phyloP scores from a whole-genome alignment of 2,797 vertebrate genomes.

The Xerus rutilus region DNA sequence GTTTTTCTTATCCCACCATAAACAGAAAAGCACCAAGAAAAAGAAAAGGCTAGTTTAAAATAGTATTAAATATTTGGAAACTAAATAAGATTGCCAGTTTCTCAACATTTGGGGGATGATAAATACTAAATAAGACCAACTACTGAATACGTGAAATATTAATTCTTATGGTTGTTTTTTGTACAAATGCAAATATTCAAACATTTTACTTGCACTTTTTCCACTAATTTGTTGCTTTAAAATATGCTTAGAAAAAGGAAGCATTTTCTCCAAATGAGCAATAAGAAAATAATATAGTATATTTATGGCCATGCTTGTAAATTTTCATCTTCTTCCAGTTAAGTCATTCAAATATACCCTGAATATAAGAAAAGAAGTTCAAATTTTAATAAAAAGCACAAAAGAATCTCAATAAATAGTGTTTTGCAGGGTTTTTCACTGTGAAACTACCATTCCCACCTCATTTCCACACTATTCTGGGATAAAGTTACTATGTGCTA shows the following conservation, averaged over 20 bases:
- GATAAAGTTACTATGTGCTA: neutral
- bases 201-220: neutral
- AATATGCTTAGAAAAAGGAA: neutral
- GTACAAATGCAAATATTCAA: slow-evolving; percentile 21
- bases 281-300: neutral
- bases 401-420: neutral
- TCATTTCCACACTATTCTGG: neutral
- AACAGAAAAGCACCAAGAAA: neutral
- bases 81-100: neutral
- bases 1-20: neutral
- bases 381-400: neutral
- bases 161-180: slow-evolving; percentile 11
- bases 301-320: neutral
- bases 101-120: neutral
- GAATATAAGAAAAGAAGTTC: neutral
- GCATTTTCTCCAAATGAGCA: slow-evolving; percentile 45
- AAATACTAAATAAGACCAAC: slow-evolving; percentile 50
- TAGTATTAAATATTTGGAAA: slow-evolving; percentile 54
- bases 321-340: neutral
- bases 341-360: neutral
- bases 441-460: neutral
- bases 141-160: neutral
- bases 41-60: neutral
- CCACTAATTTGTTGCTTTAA: slow-evolving; percentile 11
- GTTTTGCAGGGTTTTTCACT: neutral